Base-by-base conservation (phyloP, 2,888 invertebrate genomes). In the Cotesia congregata region DNA sequence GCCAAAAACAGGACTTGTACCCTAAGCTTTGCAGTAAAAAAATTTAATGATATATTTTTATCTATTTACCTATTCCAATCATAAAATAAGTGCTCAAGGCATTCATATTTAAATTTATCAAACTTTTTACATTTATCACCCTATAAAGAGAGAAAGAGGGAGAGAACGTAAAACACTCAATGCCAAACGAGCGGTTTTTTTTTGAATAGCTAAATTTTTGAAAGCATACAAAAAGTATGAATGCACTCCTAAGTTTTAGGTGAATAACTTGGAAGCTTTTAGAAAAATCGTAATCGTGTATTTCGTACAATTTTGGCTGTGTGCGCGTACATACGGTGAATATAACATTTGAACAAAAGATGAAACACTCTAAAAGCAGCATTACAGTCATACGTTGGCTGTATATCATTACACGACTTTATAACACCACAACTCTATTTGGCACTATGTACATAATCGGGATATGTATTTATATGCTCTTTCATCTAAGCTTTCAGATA, bases 321-420 rank as follows among this genome's bases (percentile, higher is more conserved):
- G 4, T 50, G 9, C 12, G 12, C 50, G 12, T 50, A 50, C 12
- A 50, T 50, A 50, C 12, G 12, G 50, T 20, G 15, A 69, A 69
- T 50, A 17, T 17, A 69, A 40, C 69, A 69, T 39, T 50, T 38
- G 20, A 67, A 20, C 20, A 71, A 71, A 71, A 20, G 20, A 30
- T 5, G 39, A 62, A 61, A n/a, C 60, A 61, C n/a, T 72, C 39
- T 72, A 9, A 9, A 61, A 62, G 60, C 15, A 60, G 6, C 9
- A 59, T 71, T 12, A 12, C 30, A 60, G 60, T 71, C 38, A 71
- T 20, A 5, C 7, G n/a, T 7, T 3, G 15, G 62, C 20, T 15
- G 6, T 62, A 62, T 30, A 30, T 30, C 30, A 30, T 60, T n/a
- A 60, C n/a, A n/a, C 3, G 60, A 60, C 60, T 60, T 60, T 4